phyloP scores from a whole-genome alignment of 2,888 invertebrate species.

The Serrognathus titanus region DNA sequence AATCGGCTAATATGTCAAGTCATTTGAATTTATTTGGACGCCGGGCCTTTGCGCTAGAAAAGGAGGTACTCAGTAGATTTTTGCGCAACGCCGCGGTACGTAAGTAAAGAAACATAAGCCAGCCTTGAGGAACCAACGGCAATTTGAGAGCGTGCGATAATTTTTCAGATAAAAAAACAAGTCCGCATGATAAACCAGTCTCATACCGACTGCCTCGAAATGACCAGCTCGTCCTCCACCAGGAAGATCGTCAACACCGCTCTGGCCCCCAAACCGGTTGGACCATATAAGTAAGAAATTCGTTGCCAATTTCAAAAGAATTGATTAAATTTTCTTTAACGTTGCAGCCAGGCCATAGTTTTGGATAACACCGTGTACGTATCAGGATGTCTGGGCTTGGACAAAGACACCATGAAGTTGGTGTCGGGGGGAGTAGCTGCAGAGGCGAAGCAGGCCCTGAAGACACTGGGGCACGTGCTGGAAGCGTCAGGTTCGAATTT shows the following conservation, averaged over 20 bases:
- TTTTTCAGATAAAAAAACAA: too few relatives aligned
- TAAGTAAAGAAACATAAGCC: too few relatives aligned
- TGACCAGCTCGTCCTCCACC: neutral
- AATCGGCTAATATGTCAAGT: too few relatives aligned
- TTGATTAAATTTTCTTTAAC: neutral
- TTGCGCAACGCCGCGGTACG: too few relatives aligned
- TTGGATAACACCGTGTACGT: constrained; percentile 81
- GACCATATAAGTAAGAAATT: constrained; percentile 5
- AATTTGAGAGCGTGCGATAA: too few relatives aligned
- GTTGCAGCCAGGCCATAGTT: constrained; percentile 75
- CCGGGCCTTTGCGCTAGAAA: too few relatives aligned
- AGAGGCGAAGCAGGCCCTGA: constrained; percentile 73
- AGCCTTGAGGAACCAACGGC: too few relatives aligned
- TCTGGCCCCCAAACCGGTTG: constrained; percentile 2
- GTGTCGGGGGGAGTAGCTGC: constrained; percentile 71
- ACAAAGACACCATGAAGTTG: constrained; percentile 64
- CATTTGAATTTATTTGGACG: too few relatives aligned
- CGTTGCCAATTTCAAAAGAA: neutral
- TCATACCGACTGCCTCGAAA: too few relatives aligned
- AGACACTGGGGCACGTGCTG: constrained; percentile 74
- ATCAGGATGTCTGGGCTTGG: constrained; percentile 81
- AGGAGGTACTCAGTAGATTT: too few relatives aligned
- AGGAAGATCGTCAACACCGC: neutral
- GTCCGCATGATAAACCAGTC: too few relatives aligned
- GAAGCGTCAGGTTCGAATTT: constrained; percentile 69